Conservation (phyloP, 2,113 vertebrate species). For the Elachura formosa region DNA sequence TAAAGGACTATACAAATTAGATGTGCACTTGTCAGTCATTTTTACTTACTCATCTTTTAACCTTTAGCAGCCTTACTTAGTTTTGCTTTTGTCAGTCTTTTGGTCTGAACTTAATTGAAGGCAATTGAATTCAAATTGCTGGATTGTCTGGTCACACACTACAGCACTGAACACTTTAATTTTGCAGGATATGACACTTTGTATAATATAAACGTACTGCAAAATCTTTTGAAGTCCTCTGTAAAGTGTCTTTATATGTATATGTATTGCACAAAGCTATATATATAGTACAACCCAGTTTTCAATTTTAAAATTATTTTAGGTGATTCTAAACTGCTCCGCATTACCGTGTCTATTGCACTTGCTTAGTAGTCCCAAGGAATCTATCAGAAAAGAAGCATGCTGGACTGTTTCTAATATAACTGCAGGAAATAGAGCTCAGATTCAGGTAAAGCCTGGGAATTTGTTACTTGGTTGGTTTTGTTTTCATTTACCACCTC, state of each 20-base stretch:
- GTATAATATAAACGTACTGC: neutral
- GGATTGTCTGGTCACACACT: neutral
- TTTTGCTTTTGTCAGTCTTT: neutral
- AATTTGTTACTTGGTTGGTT: neutral
- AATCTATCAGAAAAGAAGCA: slow-evolving; percentile 89
- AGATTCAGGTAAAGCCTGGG: slow-evolving; percentile 77
- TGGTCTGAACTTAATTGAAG: neutral
- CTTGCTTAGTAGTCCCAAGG: slow-evolving; percentile 88
- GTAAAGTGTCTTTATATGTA: neutral
- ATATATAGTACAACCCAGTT: neutral
- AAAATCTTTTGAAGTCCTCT: neutral
- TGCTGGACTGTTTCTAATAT: slow-evolving; percentile 94
- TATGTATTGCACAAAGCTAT: neutral
- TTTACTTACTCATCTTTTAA: neutral
- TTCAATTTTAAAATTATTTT: slow-evolving; percentile 46
- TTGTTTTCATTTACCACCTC: neutral
- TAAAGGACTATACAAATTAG: neutral
- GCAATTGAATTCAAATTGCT: neutral
- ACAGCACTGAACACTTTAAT: neutral
- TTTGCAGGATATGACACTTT: neutral
- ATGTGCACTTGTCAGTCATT: neutral
- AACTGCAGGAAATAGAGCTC: slow-evolving; percentile 88
- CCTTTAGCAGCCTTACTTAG: neutral
- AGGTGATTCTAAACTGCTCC: slow-evolving; percentile 92
- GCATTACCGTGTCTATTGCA: slow-evolving; percentile 89